Evolutionary conservation across 2,113 vertebrate species (phyloP).

Genomic region (Laterallus jamaicensis): DNA sequence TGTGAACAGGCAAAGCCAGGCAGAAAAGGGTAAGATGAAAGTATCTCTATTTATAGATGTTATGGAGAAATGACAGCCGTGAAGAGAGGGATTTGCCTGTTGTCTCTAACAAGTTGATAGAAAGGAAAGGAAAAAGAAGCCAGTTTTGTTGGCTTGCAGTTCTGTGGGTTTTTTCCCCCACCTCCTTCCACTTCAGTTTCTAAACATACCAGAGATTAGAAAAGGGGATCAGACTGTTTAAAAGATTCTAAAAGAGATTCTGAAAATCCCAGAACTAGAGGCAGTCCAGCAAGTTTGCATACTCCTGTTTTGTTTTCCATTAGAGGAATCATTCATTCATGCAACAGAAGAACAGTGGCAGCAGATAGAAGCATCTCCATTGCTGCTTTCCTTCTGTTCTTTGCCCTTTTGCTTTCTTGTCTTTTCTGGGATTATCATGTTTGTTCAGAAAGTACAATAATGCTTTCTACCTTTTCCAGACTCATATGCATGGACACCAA

Average conservation of each 20-base stretch:
- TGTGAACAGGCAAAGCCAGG: neutral
- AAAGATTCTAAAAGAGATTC: neutral
- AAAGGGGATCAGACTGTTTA: neutral
- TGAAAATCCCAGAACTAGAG: neutral
- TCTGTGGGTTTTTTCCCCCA: neutral
- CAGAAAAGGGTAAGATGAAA: neutral
- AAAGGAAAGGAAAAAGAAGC: neutral
- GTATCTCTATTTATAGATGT: neutral
- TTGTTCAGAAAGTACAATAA: constrained; percentile 10
- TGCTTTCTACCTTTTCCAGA: constrained; percentile 59
- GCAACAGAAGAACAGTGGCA: neutral
- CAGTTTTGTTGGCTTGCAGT: neutral
- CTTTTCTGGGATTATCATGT: neutral
- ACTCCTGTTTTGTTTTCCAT: neutral
- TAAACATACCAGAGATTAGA: neutral
- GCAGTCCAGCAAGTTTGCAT: neutral
- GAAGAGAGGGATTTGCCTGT: neutral
- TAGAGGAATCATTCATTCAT: neutral
- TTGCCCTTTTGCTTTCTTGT: constrained; percentile 26
- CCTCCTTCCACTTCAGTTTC: neutral
- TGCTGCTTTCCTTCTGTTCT: constrained; percentile 40
- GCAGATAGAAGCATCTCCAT: constrained; percentile 45
- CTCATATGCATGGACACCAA: constrained; percentile 82
- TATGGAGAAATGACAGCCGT: neutral
- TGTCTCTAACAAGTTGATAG: neutral